These are phyloP conservation scores for Pelobates cultripes DNA, from an alignment of 2,797 vertebrate species.

Conservation along the genomic window DNA sequence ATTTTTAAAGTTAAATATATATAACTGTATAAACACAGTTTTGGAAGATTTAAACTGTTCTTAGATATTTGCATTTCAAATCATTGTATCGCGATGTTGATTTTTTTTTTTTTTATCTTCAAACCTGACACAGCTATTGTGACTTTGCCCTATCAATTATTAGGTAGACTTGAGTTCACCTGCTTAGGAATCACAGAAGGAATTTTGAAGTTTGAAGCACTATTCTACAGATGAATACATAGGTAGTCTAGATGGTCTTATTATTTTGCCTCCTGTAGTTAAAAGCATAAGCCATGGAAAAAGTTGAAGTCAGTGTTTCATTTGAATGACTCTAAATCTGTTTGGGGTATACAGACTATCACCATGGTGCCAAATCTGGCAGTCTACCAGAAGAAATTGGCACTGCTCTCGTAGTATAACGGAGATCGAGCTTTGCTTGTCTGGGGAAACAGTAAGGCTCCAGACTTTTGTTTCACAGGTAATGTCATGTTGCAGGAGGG, in stretches of 20 bases:
- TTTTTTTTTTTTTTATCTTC: no score
- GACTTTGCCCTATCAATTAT: no score
- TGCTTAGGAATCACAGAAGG: no score
- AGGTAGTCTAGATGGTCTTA: conserved; percentile 12
- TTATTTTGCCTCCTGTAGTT: conserved; percentile 17
- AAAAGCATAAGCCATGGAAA: conserved; percentile 5
- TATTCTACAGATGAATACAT: neutral
- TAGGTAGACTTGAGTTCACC: no score
- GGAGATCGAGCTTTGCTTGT: conserved; percentile 63
- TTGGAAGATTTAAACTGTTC: no score
- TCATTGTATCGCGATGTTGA: no score
- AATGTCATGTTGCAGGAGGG: conserved; percentile 69
- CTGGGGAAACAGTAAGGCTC: conserved; percentile 62
- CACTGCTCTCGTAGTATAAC: conserved; percentile 55
- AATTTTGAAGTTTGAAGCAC: no score
- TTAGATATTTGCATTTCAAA: no score
- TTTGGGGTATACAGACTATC: conserved; percentile 58
- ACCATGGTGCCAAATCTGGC: conserved; percentile 56
- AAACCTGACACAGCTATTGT: no score
- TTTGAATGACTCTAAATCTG: conserved; percentile 61
- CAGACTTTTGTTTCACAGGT: conserved; percentile 67
- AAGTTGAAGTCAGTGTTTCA: conserved; percentile 61
- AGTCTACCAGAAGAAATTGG: conserved; percentile 62
- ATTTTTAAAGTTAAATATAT: no score
- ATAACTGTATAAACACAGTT: no score